Evolutionary conservation across 2,113 vertebrate species (phyloP), one percentile per base, ranked within the genome.

Genomic region (Stigmatopora nigra): DNA sequence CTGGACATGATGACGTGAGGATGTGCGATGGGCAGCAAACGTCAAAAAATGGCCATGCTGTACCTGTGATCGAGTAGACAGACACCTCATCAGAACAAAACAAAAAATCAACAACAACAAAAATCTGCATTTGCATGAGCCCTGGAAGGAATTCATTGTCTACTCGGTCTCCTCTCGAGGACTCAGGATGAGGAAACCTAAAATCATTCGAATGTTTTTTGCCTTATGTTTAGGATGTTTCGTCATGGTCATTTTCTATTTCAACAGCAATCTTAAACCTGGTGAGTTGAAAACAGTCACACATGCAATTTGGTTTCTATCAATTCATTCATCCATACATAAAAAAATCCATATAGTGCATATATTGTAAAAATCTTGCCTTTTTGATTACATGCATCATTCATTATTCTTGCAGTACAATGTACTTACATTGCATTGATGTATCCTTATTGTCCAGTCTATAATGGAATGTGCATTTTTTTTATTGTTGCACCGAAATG

Each of bases 231-330:
- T 96, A 67, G 91, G 92, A 5, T 90, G 90, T 31, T 83, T 91
- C 64, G 66, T 96, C 6, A 87, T 96, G 81, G 80, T 89, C 41
- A 75, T 95, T 68, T 85, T 92, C 65, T 90, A 91, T 78, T 91
- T 91, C 55, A 91, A 91, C 81, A 90, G 88, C 85, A 87, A 88
- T 65, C 81, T 90, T 48, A 88, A 76, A 79, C 83, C 88, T 68
- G 94, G 94, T 96, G 86, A 93, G 81, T 45, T 31, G 1, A 17
- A 17, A 3, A 14, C 11, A 46, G 7, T 1, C 15, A 12, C 15
- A 7, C 35, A 20, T n/a, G 10, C 25, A 31, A 31, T 31, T 31
- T 31, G 25, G 25, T 31, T 31, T 31, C 25, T 31, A 31, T 31
- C 25, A 41, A 41, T 41, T 4, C 38, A 41, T 41, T 10, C 38